Base-by-base conservation (phyloP, 1,140 invertebrate species). In the Ceratina australensis region DNA sequence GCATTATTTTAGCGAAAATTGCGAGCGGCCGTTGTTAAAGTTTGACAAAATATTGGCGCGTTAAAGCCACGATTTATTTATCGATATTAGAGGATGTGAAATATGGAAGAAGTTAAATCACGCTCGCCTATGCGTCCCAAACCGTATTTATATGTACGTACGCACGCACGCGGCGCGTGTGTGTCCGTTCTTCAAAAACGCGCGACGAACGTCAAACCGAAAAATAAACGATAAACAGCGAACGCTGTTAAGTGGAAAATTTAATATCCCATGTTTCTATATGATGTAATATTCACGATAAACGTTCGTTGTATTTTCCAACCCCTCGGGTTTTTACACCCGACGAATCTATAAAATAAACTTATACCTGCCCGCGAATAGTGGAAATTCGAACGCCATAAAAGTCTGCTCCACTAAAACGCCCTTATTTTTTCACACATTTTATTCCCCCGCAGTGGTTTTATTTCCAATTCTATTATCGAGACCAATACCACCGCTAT, bases 71-170 rank as follows among this genome's bases (percentile, higher is more conserved):
- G 56, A 76, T 76, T 76, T 69, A 68, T 76, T 76, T 76, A 76
- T 76, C 66, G 73, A 59, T 60, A 76, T 76, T 69, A 76, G 73
- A 69, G 65, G 13, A 68, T 59, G 56, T 76, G 65, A 76, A 60
- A 76, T 76, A 77, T 77, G 74, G 50, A 71, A 59, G 66, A 66
- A 24, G 74, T 76, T 76, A 60, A 76, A 69, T 76, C 74, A 76
- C 60, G 74, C 65, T 26, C 24, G 16, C n/a, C 42, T 22, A 69
- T 67, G 57, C 10, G 47, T 66, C 5, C 33, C 10, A n/a, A n/a
- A 42, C 33, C 33, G 5, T 42, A 42, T 42, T 42, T 42, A 54
- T 52, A 52, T 2, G 15, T 52, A 10, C 16, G 13, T 13, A 24
- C 18, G n/a, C n/a, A n/a, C n/a, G n/a, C n/a, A n/a, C n/a, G n/a